Evolutionary conservation across 2,888 invertebrate species (phyloP).

Genomic region (Papilio gigon): DNA sequence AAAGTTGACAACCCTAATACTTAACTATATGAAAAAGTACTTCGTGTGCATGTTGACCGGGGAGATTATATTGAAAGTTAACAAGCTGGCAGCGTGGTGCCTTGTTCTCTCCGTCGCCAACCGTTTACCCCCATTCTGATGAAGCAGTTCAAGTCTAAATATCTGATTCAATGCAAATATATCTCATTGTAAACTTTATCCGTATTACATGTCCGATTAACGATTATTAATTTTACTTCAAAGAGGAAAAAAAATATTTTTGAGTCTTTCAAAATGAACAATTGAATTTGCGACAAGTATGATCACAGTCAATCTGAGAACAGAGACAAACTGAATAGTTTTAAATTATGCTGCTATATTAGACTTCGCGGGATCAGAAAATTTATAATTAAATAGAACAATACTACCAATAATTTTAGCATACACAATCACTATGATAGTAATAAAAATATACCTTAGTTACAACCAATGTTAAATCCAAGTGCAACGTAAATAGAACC

Average conservation of each 20-base stretch:
- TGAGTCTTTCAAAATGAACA: too few relatives aligned
- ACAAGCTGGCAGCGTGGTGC: neutral
- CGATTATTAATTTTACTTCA: neutral
- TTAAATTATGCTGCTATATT: neutral
- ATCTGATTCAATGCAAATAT: neutral
- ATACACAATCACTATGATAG: neutral
- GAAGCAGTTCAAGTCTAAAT: neutral
- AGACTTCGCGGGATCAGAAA: neutral
- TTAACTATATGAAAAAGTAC: conserved; percentile 5
- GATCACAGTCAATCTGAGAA: too few relatives aligned
- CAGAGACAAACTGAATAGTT: too few relatives aligned
- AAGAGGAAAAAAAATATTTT: neutral
- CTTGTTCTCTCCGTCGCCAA: conserved; percentile 1
- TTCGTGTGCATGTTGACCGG: neutral
- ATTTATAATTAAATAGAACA: neutral
- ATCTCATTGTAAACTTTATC: neutral
- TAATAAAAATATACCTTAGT: neutral
- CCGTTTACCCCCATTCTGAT: conserved; percentile 3
- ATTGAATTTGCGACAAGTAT: too few relatives aligned
- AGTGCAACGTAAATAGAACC: neutral
- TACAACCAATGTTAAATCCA: neutral
- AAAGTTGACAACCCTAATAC: neutral
- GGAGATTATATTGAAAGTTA: conserved; percentile 9
- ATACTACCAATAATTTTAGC: neutral
- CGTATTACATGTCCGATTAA: neutral